A percentile compares a stretch with the other conserved stretches of the same genome.
phyloP scores from a whole-genome alignment of 2,113 vertebrate species.

The Psittacara wagleri region DNA sequence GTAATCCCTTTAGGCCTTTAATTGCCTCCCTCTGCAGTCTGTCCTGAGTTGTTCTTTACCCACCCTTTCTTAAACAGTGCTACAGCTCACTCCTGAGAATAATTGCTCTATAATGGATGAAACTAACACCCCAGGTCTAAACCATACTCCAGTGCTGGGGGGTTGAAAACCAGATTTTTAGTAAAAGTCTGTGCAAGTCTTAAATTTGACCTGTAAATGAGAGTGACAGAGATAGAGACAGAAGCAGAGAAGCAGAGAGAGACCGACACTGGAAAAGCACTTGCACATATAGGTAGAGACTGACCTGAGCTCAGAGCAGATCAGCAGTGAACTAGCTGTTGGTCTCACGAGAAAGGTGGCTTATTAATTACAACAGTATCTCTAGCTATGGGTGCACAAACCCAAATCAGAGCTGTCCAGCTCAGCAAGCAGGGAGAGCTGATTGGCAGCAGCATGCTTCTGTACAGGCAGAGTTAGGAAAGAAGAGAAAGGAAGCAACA shows the following conservation, averaged over 20 bases:
- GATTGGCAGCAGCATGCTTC: background rate
- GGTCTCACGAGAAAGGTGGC: background rate
- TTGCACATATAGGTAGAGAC: background rate
- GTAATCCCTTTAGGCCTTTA: background rate
- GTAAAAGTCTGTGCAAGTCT: background rate
- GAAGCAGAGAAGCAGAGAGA: background rate
- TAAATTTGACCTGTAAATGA: background rate
- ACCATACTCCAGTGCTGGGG: background rate
- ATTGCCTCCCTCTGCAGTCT: background rate
- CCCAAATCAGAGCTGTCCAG: background rate
- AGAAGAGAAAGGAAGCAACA: background rate
- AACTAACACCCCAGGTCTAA: background rate
- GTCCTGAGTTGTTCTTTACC: background rate
- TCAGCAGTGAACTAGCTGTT: background rate
- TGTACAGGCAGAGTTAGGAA: background rate
- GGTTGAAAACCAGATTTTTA: background rate
- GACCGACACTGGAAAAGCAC: background rate
- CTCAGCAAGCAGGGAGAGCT: background rate
- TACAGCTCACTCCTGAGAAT: background rate
- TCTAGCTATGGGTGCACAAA: fast-evolving
- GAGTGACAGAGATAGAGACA: background rate
- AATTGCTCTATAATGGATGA: background rate
- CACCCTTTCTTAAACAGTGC: background rate
- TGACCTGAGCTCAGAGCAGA: background rate
- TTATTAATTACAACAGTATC: background rate